These are phyloP conservation scores for Perizoma affinitatum DNA, from an alignment of 2,888 invertebrate species.

Conservation along the genomic window DNA sequence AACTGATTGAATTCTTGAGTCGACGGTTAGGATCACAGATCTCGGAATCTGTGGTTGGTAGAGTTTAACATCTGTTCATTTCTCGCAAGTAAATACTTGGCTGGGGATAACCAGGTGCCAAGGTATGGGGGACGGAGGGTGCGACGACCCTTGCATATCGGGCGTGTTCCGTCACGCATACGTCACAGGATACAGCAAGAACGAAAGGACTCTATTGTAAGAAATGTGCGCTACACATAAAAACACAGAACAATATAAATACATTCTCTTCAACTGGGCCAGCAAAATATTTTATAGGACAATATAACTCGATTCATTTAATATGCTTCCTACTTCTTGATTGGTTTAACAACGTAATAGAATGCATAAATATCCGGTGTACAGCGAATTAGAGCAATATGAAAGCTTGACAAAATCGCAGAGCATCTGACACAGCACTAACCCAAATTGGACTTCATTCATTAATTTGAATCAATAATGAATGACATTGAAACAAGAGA, in stretches of 20 bases:
- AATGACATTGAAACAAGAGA: constrained; percentile 42
- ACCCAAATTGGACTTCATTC: constrained; percentile 30
- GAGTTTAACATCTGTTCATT: constrained; percentile 69
- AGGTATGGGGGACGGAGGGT: constrained; percentile 71
- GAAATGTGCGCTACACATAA: constrained; percentile 2
- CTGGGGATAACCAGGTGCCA: constrained; percentile 76
- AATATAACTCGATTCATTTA: background rate
- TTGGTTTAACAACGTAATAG: constrained; percentile 1
- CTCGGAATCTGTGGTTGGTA: constrained; percentile 41
- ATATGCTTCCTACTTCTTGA: background rate
- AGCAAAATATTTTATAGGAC: background rate
- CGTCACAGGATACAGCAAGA: constrained; percentile 44
- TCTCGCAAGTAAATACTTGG: constrained; percentile 52
- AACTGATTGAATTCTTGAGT: constrained; percentile 39
- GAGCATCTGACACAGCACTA: constrained; percentile 41
- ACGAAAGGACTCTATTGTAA: constrained; percentile 30
- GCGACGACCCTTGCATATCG: constrained; percentile 75
- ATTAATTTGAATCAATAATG: constrained; percentile 37
- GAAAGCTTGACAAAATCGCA: constrained; percentile 17
- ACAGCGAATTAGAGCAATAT: constrained; percentile 5
- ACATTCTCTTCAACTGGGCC: background rate
- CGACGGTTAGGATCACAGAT: too few relatives aligned
- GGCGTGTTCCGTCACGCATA: constrained; percentile 63
- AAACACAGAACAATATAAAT: too few relatives aligned
- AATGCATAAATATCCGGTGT: constrained; percentile 11